Evolutionary conservation across 1,140 invertebrate genomes (phyloP), one percentile per base, ranked within the genome.

Genomic region (Philaenus spumarius): DNA sequence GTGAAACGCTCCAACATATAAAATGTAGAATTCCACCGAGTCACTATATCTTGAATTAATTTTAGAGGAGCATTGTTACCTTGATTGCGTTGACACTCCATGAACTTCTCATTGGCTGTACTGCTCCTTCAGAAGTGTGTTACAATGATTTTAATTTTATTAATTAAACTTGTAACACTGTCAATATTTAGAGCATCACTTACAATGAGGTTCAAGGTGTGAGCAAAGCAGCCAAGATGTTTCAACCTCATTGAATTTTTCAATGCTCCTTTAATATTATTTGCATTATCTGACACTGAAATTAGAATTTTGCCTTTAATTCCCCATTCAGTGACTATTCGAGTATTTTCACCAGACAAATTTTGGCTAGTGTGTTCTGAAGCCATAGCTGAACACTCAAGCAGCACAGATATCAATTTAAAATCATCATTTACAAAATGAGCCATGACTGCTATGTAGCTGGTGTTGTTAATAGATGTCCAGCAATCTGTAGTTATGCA

Each of bases 291-390:
- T 9, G 64, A 62, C 15, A 69, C 51, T 19, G 46, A 57, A 20
- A 67, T 42, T n/a, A 64, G 19, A 48, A 69, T 60, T 64, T 67
- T 67, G 40, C 63, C 47, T 47, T 59, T 11, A 23, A 69, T 45
- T 23, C 53, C 50, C 68, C 59, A 69, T 40, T 67, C 61, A 11
- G 51, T 17, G 20, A 58, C 45, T 17, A 64, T 58, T 39, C 34
- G 55, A 42, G 34, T 62, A 2, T 64, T 22, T 43, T 43, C 50
- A n/a, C 4, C 14, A 11, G n/a, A 6, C 20, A 43, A 7, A 43
- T 43, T 5, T 15, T 43, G 5, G 20, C n/a, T 19, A 7, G 40
- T 43, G n/a, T 43, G 40, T 15, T 19, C 20, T 43, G n/a, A 14
- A 7, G 40, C n/a, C 6, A 6, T 15, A 15, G n/a, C n/a, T 43